These are phyloP conservation scores for Alcis repandata DNA, from an alignment of 2,888 invertebrate species.

Conservation along the genomic window DNA sequence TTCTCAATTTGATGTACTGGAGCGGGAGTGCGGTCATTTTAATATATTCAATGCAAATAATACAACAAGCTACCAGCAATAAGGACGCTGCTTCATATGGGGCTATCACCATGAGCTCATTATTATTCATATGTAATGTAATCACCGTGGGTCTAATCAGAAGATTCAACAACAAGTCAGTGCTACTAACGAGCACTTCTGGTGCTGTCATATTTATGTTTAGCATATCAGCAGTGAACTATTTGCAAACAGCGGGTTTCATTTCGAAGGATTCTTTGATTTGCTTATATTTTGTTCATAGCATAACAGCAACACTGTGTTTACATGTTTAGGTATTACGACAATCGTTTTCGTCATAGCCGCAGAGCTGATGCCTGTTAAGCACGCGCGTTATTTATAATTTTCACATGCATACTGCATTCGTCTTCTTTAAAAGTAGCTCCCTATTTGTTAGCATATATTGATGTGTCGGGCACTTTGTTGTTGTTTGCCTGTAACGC, in stretches of 20 bases:
- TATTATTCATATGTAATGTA: slow-evolving; percentile 6
- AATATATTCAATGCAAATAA: slow-evolving; percentile 29
- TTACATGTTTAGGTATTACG: slow-evolving; percentile 28
- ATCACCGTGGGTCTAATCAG: slow-evolving; percentile 10
- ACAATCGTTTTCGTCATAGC: slow-evolving; percentile 28
- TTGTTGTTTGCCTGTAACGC: slow-evolving; percentile 31
- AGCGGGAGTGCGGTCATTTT: slow-evolving; percentile 28
- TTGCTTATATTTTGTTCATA: slow-evolving; percentile 30
- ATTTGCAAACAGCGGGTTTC: slow-evolving; percentile 27
- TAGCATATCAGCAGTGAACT: slow-evolving; percentile 7
- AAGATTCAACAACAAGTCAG: slow-evolving; percentile 21
- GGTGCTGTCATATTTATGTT: slow-evolving; percentile 2
- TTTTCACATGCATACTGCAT: slow-evolving; percentile 35
- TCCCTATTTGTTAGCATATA: slow-evolving; percentile 35
- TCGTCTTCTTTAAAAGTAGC: slow-evolving; percentile 35
- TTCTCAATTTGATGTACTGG: slow-evolving; percentile 29
- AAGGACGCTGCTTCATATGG: slow-evolving; percentile 16
- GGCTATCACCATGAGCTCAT: slow-evolving; percentile 14
- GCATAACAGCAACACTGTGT: too few relatives aligned
- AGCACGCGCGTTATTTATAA: slow-evolving; percentile 34
- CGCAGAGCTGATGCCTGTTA: slow-evolving; percentile 43
- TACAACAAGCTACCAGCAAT: slow-evolving; percentile 20
- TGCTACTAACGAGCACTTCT: slow-evolving; percentile 13
- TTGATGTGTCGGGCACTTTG: slow-evolving; percentile 36
- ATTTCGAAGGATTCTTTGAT: slow-evolving; percentile 31